Conservation (phyloP, 2,888 invertebrate genomes). For the Psylliodes chrysocephalus region DNA sequence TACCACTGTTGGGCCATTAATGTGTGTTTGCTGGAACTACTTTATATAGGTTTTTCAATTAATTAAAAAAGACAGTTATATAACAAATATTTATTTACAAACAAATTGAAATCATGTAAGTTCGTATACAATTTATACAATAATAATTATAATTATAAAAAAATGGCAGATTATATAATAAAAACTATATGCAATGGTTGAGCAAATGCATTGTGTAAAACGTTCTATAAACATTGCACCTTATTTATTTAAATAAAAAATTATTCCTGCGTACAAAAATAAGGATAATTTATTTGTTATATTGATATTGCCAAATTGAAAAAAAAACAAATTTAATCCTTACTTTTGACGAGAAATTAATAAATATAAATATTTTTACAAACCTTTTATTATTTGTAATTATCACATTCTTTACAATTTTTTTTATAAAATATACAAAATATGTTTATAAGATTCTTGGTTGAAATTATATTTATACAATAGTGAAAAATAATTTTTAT, state of each 20-base stretch:
- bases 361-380: not conserved
- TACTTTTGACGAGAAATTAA: not conserved
- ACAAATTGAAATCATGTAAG: constrained; percentile 44
- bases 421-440: constrained; percentile 33
- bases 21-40: no score
- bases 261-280: constrained; percentile 8
- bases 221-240: constrained; percentile 48
- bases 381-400: no score
- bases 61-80: constrained; percentile 8
- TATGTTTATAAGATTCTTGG: constrained; percentile 35
- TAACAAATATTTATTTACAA: constrained; percentile 48
- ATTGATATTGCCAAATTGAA: no score
- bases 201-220: constrained; percentile 44
- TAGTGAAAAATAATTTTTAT: not conserved
- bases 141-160: constrained; percentile 14
- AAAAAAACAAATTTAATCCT: no score
- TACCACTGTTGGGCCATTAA: no score
- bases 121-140: constrained; percentile 43
- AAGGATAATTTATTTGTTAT: not conserved
- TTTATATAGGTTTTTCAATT: no score
- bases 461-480: not conserved
- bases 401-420: constrained; percentile 29
- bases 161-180: constrained; percentile 28
- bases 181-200: constrained; percentile 40
- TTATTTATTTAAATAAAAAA: constrained; percentile 26